Evolutionary conservation across 1,140 invertebrate genomes (phyloP).

Genomic region (Medauroidea extradentata): DNA sequence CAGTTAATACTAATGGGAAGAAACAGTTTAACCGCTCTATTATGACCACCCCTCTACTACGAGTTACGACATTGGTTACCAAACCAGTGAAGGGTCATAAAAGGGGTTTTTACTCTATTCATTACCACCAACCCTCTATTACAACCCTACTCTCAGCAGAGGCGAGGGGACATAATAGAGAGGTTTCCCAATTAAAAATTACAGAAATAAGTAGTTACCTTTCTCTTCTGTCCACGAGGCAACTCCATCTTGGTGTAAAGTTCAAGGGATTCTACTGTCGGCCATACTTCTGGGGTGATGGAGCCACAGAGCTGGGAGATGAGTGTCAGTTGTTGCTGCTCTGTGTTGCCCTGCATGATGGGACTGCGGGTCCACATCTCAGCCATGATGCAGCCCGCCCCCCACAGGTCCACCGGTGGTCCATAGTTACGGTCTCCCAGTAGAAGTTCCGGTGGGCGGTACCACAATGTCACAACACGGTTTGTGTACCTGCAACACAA

Average conservation of each 20-base stretch:
- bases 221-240: conserved; percentile 85
- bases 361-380: conserved; percentile 96
- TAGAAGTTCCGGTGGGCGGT: conserved; percentile 85
- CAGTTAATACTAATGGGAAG: no score
- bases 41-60: no score
- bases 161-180: no score
- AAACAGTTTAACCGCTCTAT: no score
- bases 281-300: conserved; percentile 92
- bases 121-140: no score
- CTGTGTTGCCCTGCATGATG: conserved; percentile 88
- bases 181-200: no score
- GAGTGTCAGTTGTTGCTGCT: conserved; percentile 92
- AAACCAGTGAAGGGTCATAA: no score
- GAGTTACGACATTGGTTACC: no score
- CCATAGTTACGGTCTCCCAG: conserved; percentile 94
- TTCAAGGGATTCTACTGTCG: conserved; percentile 89
- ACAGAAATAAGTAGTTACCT: conserved; percentile 58
- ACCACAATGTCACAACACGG: conserved; percentile 97
- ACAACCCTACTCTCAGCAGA: no score
- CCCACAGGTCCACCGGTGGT: conserved; percentile 96
- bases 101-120: no score
- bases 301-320: conserved; percentile 97
- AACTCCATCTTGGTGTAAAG: conserved; percentile 89
- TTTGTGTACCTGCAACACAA: conserved; percentile 77
- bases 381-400: conserved; percentile 98